These are phyloP conservation scores for Vombatus ursinus DNA, from an alignment of 2,113 vertebrate species.

Conservation along the genomic window DNA sequence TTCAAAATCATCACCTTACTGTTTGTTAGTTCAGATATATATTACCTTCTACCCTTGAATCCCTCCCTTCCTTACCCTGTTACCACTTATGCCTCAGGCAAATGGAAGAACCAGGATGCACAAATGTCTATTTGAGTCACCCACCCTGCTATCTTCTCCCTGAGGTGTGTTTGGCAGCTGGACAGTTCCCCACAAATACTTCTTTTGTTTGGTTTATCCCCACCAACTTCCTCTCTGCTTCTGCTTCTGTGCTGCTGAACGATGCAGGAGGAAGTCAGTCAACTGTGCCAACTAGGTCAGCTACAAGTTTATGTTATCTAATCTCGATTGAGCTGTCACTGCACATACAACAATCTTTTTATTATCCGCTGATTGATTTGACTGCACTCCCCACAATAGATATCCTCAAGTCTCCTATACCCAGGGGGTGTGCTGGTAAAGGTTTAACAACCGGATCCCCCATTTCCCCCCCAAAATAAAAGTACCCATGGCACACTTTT, in stretches of 20 bases:
- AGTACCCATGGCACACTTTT: background rate
- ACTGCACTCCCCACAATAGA: background rate
- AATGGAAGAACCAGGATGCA: background rate
- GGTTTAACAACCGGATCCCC: background rate
- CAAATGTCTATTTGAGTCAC: background rate
- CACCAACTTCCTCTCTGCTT: background rate
- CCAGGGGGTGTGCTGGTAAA: background rate
- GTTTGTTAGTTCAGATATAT: background rate
- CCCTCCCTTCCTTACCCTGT: background rate
- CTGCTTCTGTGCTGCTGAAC: background rate
- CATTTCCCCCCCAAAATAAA: background rate
- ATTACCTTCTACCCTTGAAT: background rate
- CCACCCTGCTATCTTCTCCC: background rate
- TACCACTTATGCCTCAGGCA: background rate
- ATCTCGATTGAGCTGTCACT: background rate
- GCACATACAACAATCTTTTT: background rate
- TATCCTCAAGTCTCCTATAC: background rate
- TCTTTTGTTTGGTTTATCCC: background rate
- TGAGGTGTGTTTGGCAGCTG: background rate
- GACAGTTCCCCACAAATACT: background rate
- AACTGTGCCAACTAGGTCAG: background rate
- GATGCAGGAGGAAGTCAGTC: background rate
- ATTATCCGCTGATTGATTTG: background rate
- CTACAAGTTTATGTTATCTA: background rate
- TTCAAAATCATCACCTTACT: background rate